Evolutionary conservation across 2,797 vertebrate species (phyloP), one percentile per base, ranked within the genome.

Genomic region (Orientallactaga sibirica): DNA sequence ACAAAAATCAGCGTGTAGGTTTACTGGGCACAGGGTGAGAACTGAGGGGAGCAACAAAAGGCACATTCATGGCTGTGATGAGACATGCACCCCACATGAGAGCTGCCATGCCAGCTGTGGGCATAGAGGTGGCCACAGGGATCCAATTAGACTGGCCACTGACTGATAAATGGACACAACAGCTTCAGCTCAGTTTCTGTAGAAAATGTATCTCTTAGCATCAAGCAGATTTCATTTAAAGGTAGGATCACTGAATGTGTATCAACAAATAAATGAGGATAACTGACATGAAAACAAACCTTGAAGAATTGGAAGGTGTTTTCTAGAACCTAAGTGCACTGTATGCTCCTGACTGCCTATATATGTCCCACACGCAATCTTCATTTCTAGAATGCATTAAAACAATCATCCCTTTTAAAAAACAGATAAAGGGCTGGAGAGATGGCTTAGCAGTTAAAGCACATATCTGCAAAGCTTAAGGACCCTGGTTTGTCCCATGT

Each of bases 311-410:
- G n/a, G 27, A n/a, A 85, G 88, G 68, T 62, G 68, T 71, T 67
- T 88, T 77, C 55, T 16, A 58, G 89, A 91, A 48, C 11, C 62
- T 86, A 94, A 12, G 48, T 22, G 9, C 43, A 73, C 81, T 9
- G 0, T 7, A 74, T 19, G 74, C 37, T 78, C 55, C 62, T 90
- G 73, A 77, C 2, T 70, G 67, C 29, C 24, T 86, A 55, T 33
- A 73, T 10, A 68, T 5, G 81, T 20, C 48, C 88, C 70, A 92
- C n/a, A 81, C 48, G 73, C 75, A 79, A 71, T 41, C 41, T 64
- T 93, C 29, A 83, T 85, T 79, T 86, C 84, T 89, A 20, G 52
- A 41, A 41, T 64, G 48, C 18, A 92, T 67, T 82, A 48, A 93
- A 27, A 74, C 76, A 61, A 86, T 70, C 61, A 76, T 15, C 64